Conservation (phyloP, 2,797 vertebrate genomes). For the Pelochelys cantorii region DNA sequence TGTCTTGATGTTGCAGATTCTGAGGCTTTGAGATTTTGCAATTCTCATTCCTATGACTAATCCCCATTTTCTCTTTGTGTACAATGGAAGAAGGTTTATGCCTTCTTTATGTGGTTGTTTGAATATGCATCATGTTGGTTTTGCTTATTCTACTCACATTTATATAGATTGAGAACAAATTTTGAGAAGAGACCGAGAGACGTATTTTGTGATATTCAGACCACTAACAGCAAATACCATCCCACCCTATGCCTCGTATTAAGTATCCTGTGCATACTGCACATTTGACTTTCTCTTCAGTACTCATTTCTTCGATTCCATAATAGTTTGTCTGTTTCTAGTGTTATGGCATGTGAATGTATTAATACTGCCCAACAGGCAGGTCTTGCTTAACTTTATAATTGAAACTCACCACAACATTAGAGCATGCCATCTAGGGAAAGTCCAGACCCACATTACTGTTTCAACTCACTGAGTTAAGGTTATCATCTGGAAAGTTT, state of each 20-base stretch:
- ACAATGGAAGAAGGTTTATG: neutral
- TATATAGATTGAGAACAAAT: neutral
- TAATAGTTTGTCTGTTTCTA: neutral
- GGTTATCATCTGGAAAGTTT: neutral
- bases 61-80: neutral
- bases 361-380: neutral
- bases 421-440: neutral
- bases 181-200: neutral
- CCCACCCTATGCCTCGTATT: neutral
- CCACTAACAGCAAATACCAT: neutral
- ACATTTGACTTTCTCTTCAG: neutral
- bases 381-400: neutral
- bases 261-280: neutral
- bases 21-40: neutral
- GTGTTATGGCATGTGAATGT: neutral
- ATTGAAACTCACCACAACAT: neutral
- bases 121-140: neutral
- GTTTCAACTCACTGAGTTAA: neutral
- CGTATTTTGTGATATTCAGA: neutral
- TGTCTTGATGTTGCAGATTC: neutral
- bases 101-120: too few species aligned
- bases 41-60: neutral
- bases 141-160: neutral
- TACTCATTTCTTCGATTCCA: neutral
- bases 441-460: neutral